Conservation (phyloP, 2,888 invertebrate species). For the Leptopterna dolabrata region DNA sequence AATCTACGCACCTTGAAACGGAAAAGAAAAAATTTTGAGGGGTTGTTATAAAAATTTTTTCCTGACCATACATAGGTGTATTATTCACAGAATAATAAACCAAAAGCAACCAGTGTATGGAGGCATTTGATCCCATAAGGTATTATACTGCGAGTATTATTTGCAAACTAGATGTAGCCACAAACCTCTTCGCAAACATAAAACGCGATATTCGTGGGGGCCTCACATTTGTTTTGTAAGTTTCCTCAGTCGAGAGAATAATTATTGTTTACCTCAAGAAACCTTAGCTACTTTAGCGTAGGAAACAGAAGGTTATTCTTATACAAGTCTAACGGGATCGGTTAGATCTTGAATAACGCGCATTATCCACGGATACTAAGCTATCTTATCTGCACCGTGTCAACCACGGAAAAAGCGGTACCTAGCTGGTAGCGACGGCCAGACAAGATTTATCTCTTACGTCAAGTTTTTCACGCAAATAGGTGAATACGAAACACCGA, state of each 20-base stretch:
- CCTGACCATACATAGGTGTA: too few relatives aligned
- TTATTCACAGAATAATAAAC: too few relatives aligned
- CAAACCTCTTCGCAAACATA: too few relatives aligned
- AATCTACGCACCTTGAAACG: too few relatives aligned
- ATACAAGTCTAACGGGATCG: neutral
- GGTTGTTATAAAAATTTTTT: too few relatives aligned
- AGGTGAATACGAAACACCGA: neutral
- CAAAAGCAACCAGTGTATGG: too few relatives aligned
- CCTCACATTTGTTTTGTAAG: neutral
- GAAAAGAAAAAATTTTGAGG: too few relatives aligned
- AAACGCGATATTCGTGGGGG: too few relatives aligned
- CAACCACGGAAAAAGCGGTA: neutral
- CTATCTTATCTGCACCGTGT: neutral
- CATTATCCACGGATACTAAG: neutral
- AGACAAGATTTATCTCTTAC: neutral
- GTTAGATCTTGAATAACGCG: neutral
- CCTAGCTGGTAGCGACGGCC: neutral
- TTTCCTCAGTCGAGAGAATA: neutral
- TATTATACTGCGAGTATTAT: too few relatives aligned
- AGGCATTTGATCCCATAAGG: too few relatives aligned
- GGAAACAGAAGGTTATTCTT: neutral
- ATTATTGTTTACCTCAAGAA: neutral
- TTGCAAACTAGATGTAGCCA: too few relatives aligned
- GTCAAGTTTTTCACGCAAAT: neutral
- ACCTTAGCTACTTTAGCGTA: neutral